Evolutionary conservation across 2,797 vertebrate species (phyloP).

Genomic region (Manis crassicaudata): DNA sequence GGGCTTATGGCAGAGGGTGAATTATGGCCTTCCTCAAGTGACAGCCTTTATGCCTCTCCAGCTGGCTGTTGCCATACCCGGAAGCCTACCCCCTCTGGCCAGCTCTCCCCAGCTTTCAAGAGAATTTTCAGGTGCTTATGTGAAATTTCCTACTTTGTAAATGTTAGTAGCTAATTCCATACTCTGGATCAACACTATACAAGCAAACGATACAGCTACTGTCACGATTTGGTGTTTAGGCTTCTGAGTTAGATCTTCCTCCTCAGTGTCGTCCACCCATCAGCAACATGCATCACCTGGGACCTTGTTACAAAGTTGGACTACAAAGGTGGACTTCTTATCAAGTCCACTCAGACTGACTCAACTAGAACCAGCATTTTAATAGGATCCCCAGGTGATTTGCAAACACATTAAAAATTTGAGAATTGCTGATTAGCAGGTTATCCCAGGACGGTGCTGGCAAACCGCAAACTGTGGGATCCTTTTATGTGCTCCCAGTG

Average conservation of each 20-base stretch:
- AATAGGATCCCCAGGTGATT: background rate
- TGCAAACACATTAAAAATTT: background rate
- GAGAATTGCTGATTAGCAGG: background rate
- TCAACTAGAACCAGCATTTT: background rate
- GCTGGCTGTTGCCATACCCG: background rate
- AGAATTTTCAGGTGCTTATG: background rate
- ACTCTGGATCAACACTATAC: background rate
- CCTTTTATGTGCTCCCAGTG: background rate
- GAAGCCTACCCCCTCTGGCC: background rate
- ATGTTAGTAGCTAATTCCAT: background rate
- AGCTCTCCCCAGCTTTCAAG: background rate
- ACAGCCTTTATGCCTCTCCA: background rate
- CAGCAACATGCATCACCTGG: background rate
- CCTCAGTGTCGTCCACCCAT: background rate
- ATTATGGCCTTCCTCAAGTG: background rate
- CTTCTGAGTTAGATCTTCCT: constrained; percentile 24
- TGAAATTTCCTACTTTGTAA: background rate
- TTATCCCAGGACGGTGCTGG: background rate
- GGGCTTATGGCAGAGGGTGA: background rate
- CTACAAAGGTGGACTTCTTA: background rate
- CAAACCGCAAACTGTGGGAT: background rate
- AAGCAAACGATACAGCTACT: background rate
- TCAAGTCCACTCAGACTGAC: background rate
- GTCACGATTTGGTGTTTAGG: background rate
- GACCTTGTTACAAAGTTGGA: background rate